Base-by-base conservation (phyloP, 2,888 invertebrate species). In the Yponomeuta cagnagella region DNA sequence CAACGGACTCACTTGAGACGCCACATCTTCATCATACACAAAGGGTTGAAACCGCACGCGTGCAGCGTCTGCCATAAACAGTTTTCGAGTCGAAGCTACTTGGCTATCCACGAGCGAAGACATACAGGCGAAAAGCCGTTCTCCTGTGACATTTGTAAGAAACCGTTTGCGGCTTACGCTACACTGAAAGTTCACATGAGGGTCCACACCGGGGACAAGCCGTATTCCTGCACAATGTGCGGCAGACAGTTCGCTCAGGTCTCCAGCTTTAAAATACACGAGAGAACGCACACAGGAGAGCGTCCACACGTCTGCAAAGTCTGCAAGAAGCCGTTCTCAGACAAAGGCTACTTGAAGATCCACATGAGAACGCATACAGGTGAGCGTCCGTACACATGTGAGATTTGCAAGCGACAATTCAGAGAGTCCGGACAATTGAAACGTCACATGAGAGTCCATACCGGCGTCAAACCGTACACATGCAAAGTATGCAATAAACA, bases 401-500 rank as follows among this genome's bases (percentile, higher is more conserved):
- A 89, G 0, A 70, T 89, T 0, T 91, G 91, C 63, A 87, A 90
- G 30, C 79, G 88, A 0, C 78, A 83, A 10, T 91, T 91, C 48
- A 75, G 89, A 0, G 91, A 91, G 63, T 85, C 85, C 0, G 89
- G 89, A 0, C 90, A 89, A 48, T 71, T 91, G 23, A 91, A 90
- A 74, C 71, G 89, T 0, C 91, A 91, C 71, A 82, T 85, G 83
- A 72, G 88, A 0, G 82, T 88, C 0, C 91, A 91, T 15, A 88
- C 86, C 0, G 91, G 90, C 0, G 73, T 87, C 0, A 90, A 90
- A 67, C 85, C 89, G 0, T 89, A 88, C 63, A 89, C 89, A 0
- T 91, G 91, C 71, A 89, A 89, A 71, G 78, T 91, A 2, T 91
- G 91, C 70, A 88, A 89, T 64, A 91, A 91, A 58, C 89, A 91